Base-by-base conservation (phyloP, 2,888 invertebrate species). In the Sinopyrophorus schimmeli region DNA sequence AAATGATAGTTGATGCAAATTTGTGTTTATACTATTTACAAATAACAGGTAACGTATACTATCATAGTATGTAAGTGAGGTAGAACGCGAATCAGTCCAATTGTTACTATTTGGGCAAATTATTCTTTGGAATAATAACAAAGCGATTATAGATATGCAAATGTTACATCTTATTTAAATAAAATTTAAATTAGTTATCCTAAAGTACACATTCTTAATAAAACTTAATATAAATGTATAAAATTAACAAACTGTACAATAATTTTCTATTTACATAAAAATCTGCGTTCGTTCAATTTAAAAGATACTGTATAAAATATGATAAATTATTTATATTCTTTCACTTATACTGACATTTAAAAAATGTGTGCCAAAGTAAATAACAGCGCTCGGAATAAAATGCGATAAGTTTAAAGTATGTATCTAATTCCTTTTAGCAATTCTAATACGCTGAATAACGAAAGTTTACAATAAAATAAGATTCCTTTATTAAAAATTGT, bases 61-160 rank as follows among this genome's bases (percentile, higher is more conserved):
- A 67, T 68, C 60, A 52, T 59, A 61, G 61, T 69, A 65, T 67
- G 71, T 66, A 69, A 68, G 58, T 73, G 72, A 72, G 72, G 73
- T 72, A 72, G 72, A 70, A 72, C 65, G 63, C 58, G 70, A 67
- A 69, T 73, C 73, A 73, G 73, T 73, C 71, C 70, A 70, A 66
- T 69, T 63, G 65, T 66, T 58, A 53, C 46, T 60, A 43, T 47
- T 47, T 47, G 53, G 44, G 49, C 46, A 42, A 53, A 46, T 40
- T 26, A 43, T 35, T 53, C 53, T 53, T 53, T 53, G 53, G 53
- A 49, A 38, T 46, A 26, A 46, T 32, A 34, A 42, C 23, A 40
- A 38, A 48, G 12, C 31, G 14, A 27, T 39, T 30, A 16, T 24
- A 34, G 18, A 26, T 17, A 17, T 41, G n/a, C n/a, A n/a, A n/a